A percentile compares a stretch with the other conserved stretches of the same genome.
Conservation (phyloP, 1,140 invertebrate genomes). For the Aradophagus sp. region DNA sequence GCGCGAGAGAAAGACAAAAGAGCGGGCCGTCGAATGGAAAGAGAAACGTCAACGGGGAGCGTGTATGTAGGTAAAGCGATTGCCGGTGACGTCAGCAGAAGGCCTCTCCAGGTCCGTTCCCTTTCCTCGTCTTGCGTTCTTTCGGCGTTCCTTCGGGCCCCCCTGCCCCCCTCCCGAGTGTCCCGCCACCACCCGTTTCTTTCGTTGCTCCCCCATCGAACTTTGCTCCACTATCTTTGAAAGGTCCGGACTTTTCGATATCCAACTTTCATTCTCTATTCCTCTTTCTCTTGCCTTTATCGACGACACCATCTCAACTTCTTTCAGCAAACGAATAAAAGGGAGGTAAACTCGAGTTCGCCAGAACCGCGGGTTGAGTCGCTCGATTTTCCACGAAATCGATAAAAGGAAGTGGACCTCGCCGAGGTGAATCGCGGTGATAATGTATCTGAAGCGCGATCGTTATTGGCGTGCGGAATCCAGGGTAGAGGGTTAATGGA, state of each 20-base stretch:
- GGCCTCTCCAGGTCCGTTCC: conserved; percentile 36
- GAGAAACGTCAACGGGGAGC: conserved; percentile 22
- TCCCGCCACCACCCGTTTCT: conserved; percentile 8
- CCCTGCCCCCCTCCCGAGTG: not conserved
- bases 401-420: conserved; percentile 48
- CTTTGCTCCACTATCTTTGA: conserved; percentile 60
- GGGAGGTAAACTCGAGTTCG: conserved; percentile 52
- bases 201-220: conserved; percentile 21
- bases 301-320: conserved; percentile 56
- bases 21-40: conserved; percentile 9
- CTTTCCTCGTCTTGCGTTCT: conserved; percentile 17
- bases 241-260: conserved; percentile 62
- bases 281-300: conserved; percentile 37
- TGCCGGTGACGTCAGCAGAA: conserved; percentile 54
- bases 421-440: conserved; percentile 26
- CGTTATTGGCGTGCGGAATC: conserved; percentile 18
- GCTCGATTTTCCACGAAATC: conserved; percentile 53
- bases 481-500: conserved; percentile 44
- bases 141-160: conserved; percentile 6
- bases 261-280: conserved; percentile 39
- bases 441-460: conserved; percentile 51
- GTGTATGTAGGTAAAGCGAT: conserved; percentile 44
- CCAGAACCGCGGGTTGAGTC: conserved; percentile 45
- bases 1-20: conserved; percentile 2
- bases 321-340: conserved; percentile 52